These are phyloP conservation scores for Centropus unirufus DNA, from an alignment of 2,113 vertebrate species.

Conservation along the genomic window DNA sequence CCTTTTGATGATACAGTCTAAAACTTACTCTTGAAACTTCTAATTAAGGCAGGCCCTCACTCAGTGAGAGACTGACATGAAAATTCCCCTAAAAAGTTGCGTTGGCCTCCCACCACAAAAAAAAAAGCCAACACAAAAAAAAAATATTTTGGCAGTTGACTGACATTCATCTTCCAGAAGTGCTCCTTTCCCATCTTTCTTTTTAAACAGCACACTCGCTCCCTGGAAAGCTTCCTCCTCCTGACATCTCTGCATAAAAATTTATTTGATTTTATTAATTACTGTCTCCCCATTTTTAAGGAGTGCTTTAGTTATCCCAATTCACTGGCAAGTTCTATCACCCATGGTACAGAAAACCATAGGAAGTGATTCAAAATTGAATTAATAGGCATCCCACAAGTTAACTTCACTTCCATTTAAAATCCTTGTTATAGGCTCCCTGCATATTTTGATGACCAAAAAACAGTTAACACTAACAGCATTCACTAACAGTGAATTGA, in stretches of 20 bases:
- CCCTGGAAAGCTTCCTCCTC: background rate
- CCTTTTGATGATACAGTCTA: background rate
- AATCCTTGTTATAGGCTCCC: background rate
- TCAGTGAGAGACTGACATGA: background rate
- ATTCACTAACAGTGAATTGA: background rate
- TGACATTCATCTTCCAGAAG: background rate
- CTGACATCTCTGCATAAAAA: background rate
- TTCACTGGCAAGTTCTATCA: background rate
- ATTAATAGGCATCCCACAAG: background rate
- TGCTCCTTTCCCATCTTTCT: background rate
- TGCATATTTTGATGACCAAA: background rate
- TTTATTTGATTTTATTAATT: background rate
- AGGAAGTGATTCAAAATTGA: background rate
- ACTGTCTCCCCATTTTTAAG: background rate
- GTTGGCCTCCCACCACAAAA: no score
- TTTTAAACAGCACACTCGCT: background rate
- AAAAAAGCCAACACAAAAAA: background rate
- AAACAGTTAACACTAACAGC: background rate
- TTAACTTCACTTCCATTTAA: background rate
- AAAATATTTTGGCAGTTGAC: background rate
- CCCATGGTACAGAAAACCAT: background rate
- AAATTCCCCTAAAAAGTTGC: background rate
- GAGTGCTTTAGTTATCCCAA: background rate
- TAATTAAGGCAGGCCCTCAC: background rate
- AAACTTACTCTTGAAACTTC: background rate